phyloP scores from a whole-genome alignment of 1,140 invertebrate species.

The Drosophila grimshawi region DNA sequence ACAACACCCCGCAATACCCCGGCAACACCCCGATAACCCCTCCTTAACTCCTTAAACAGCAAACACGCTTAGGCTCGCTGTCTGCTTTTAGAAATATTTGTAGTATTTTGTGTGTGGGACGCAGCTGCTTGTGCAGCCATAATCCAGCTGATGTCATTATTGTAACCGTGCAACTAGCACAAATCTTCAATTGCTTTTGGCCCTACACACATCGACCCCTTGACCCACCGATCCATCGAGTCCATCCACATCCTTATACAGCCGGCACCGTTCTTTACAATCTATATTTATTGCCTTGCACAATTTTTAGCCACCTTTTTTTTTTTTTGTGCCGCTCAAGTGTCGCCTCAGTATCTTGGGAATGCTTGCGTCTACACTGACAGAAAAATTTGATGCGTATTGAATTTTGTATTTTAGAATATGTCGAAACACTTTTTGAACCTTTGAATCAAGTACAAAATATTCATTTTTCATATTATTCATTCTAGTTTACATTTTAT shows the following conservation, averaged over 20 bases:
- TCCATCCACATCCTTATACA: too few relatives aligned
- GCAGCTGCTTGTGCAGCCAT: conserved; percentile 8
- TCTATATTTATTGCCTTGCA: background rate
- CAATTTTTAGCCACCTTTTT: background rate
- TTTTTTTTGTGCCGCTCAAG: conserved; percentile 50
- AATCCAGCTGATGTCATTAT: conserved; percentile 64
- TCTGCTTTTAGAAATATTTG: conserved; percentile 26
- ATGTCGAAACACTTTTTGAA: background rate
- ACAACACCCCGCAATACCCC: too few relatives aligned
- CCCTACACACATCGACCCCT: background rate
- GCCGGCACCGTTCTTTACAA: too few relatives aligned
- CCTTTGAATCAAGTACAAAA: too few relatives aligned
- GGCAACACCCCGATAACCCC: background rate
- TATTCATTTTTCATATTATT: too few relatives aligned
- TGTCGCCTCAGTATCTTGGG: conserved; percentile 63
- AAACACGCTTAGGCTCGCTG: background rate
- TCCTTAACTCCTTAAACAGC: background rate
- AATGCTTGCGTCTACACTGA: conserved; percentile 31
- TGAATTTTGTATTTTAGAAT: too few relatives aligned
- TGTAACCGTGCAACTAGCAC: conserved; percentile 59
- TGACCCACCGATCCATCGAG: too few relatives aligned
- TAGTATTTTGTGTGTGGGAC: conserved; percentile 12
- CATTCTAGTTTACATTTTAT: too few relatives aligned
- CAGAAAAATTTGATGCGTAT: background rate
- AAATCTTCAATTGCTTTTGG: conserved; percentile 63